phyloP scores from a whole-genome alignment of 2,888 invertebrate species.

The Limenitis camilla region DNA sequence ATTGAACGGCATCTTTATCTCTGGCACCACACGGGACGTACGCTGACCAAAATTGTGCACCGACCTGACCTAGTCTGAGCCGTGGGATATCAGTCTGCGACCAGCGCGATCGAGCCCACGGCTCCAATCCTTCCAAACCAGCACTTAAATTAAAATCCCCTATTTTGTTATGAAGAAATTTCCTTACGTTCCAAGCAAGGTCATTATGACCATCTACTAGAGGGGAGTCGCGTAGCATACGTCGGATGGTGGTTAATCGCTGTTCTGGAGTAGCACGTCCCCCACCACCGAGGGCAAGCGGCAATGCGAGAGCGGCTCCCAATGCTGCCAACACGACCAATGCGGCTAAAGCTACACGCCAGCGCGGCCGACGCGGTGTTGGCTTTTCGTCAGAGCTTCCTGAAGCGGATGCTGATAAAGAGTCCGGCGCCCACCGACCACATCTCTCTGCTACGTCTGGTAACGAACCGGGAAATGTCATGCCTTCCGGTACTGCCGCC shows the following conservation, averaged over 20 bases:
- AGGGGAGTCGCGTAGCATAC: constrained; percentile 79
- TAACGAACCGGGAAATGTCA: constrained; percentile 69
- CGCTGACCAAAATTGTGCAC: constrained; percentile 94
- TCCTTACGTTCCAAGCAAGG: constrained; percentile 91
- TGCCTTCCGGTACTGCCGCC: constrained; percentile 69
- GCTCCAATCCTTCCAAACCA: constrained; percentile 79
- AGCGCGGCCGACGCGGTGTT: constrained; percentile 67
- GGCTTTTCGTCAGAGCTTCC: constrained; percentile 71
- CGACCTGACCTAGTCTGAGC: constrained; percentile 86
- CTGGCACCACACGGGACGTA: constrained; percentile 90
- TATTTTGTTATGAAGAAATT: constrained; percentile 89
- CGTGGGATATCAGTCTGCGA: constrained; percentile 94
- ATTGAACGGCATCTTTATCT: constrained; percentile 87
- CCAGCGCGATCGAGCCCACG: constrained; percentile 91
- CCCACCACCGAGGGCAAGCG: constrained; percentile 68
- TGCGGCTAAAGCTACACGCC: constrained; percentile 74
- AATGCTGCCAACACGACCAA: constrained; percentile 75
- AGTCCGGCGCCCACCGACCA: constrained; percentile 69
- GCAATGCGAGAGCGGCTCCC: constrained; percentile 74
- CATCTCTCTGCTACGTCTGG: constrained; percentile 72
- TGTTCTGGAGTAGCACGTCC: constrained; percentile 75
- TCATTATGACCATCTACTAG: constrained; percentile 90
- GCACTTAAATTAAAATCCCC: constrained; percentile 78
- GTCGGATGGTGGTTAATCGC: constrained; percentile 77
- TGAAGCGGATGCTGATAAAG: constrained; percentile 64